Evolutionary conservation across 2,113 vertebrate genomes (phyloP).

Genomic region (Galeopterus variegatus): DNA sequence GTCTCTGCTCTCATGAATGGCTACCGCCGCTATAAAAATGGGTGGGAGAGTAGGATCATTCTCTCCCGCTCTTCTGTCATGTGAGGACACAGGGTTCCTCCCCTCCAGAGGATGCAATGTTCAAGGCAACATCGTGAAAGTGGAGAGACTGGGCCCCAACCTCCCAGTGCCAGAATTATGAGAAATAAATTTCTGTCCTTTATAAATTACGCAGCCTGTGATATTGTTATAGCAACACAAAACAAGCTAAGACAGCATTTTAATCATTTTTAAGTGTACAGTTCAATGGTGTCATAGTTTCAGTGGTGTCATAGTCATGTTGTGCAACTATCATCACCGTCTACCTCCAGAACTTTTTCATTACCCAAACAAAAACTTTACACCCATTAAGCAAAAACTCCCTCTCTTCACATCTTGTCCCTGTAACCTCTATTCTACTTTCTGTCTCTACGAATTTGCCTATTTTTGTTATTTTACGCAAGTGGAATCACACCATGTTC

Average conservation of each 20-base stretch:
- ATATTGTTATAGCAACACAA: not conserved
- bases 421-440: not conserved
- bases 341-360: not conserved
- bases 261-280: not conserved
- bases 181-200: not conserved
- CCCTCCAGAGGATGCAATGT: not conserved
- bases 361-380: not conserved
- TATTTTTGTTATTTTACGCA: not conserved
- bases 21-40: not conserved
- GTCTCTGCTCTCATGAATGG: not conserved
- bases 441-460: not conserved
- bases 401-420: not conserved
- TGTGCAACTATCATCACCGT: not conserved
- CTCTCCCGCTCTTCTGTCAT: not conserved
- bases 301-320: too few species aligned
- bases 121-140: not conserved
- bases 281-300: too few species aligned
- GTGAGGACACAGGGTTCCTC: not conserved
- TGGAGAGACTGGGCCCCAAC: not conserved
- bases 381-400: too few species aligned
- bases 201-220: not conserved
- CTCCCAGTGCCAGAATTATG: not conserved
- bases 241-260: not conserved
- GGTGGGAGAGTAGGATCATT: not conserved
- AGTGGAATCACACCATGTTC: not conserved